These are phyloP conservation scores for Xestia sexstrigata DNA, from an alignment of 2,888 invertebrate genomes.

Conservation along the genomic window DNA sequence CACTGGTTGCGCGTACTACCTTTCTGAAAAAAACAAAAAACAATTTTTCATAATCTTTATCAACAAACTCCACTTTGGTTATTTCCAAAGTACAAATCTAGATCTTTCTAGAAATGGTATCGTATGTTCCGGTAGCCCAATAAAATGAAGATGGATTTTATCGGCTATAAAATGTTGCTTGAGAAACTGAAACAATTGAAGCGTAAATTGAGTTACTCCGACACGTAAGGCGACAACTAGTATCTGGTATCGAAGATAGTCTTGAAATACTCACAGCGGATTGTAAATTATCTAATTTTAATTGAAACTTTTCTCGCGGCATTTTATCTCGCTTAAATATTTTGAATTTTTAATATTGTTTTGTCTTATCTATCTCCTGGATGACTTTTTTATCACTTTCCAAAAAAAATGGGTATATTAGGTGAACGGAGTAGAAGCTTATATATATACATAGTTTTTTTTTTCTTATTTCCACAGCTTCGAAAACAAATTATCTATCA, in stretches of 20 bases:
- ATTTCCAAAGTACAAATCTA: background rate
- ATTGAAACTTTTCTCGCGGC: conserved; percentile 10
- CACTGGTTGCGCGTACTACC: background rate
- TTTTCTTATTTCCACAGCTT: too few species aligned
- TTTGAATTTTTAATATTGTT: background rate
- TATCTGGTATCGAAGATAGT: conserved; percentile 39
- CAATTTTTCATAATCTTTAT: background rate
- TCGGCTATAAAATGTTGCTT: conserved; percentile 56
- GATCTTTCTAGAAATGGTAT: conserved; percentile 20
- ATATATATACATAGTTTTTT: too few species aligned
- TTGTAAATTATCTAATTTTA: conserved; percentile 26
- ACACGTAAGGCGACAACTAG: conserved; percentile 37
- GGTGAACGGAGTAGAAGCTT: too few species aligned
- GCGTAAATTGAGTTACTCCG: conserved; percentile 54
- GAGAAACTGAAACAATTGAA: conserved; percentile 57
- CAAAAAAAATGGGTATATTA: too few species aligned
- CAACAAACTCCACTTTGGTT: background rate
- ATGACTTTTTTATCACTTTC: too few species aligned
- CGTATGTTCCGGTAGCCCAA: conserved; percentile 31
- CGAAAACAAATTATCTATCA: too few species aligned
- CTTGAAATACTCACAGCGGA: conserved; percentile 20
- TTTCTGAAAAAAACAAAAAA: background rate
- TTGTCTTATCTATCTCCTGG: conserved; percentile 4
- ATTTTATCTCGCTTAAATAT: conserved; percentile 11
- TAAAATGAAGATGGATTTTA: conserved; percentile 56